Percentiles rank a stretch among this genome's conserved stretches.
Evolutionary conservation across 2,113 vertebrate species (phyloP).

Genomic region (Lipophrys pholis): DNA sequence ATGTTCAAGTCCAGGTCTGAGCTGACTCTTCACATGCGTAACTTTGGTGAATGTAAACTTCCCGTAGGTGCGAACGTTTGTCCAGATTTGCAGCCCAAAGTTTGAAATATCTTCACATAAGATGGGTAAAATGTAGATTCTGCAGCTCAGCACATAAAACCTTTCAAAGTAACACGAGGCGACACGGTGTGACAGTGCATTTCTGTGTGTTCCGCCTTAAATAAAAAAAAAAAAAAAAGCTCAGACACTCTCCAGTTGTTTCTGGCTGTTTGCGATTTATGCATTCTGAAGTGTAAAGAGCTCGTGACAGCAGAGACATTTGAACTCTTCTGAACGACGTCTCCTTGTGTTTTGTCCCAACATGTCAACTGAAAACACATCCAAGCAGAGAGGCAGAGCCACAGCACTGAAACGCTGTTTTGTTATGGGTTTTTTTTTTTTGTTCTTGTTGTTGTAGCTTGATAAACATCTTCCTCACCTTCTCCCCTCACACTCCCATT

Average conservation of each 20-base stretch:
- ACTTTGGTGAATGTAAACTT: too few species aligned
- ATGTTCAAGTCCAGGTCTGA: too few species aligned
- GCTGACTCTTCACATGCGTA: too few species aligned
- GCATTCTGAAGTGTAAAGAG: slow-evolving; percentile 26
- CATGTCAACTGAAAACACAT: slow-evolving; percentile 31
- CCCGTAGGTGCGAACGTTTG: too few species aligned
- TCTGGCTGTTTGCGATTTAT: slow-evolving; percentile 34
- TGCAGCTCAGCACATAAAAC: slow-evolving; percentile 1
- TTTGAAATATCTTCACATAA: too few species aligned
- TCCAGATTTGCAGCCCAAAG: too few species aligned
- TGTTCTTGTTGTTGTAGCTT: too few species aligned
- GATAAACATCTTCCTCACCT: too few species aligned
- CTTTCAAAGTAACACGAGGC: slow-evolving; percentile 21
- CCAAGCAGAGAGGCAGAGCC: slow-evolving; percentile 27
- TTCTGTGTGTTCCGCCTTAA: slow-evolving; percentile 13
- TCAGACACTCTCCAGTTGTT: not conserved
- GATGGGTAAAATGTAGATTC: not conserved
- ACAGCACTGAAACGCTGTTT: slow-evolving; percentile 11
- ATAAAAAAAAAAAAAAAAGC: slow-evolving; percentile 3
- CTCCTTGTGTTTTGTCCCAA: slow-evolving; percentile 44
- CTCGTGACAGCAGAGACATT: slow-evolving; percentile 25
- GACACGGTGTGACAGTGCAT: not conserved
- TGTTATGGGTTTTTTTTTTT: not conserved
- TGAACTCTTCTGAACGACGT: slow-evolving; percentile 31
- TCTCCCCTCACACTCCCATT: slow-evolving; percentile 2